Percentiles rank a stretch among this genome's conserved stretches.
These are phyloP conservation scores for Rhinolophus ferrumequinum DNA, from an alignment of 2,113 vertebrate species.

Conservation along the genomic window DNA sequence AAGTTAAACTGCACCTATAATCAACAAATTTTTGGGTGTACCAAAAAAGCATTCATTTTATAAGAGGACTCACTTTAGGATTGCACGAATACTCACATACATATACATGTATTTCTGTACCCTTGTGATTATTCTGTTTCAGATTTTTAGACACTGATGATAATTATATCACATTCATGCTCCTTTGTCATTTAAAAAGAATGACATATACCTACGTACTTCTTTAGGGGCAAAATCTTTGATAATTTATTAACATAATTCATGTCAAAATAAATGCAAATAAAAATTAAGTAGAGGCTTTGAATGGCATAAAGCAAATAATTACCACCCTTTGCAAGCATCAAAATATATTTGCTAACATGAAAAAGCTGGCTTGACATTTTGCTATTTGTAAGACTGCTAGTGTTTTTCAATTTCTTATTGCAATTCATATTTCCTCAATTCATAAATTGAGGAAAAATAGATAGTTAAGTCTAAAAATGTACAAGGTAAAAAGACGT, in stretches of 20 bases:
- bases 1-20: slow-evolving; percentile 5
- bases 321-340: not conserved
- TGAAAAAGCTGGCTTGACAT: not conserved
- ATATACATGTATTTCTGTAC: not conserved
- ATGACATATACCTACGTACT: not conserved
- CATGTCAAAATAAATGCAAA: slow-evolving; percentile 33
- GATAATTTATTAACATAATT: slow-evolving; percentile 13
- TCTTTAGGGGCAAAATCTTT: not conserved
- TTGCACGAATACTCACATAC: not conserved
- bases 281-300: slow-evolving; percentile 10
- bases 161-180: not conserved
- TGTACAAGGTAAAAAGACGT: not conserved
- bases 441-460: slow-evolving; percentile 9
- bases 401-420: slow-evolving; percentile 35
- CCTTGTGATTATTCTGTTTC: not conserved
- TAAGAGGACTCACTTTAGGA: slow-evolving; percentile 19
- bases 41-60: not conserved
- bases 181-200: slow-evolving; percentile 43
- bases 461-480: slow-evolving; percentile 8
- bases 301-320: slow-evolving; percentile 27
- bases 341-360: not conserved
- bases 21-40: not conserved
- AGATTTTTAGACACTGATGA: not conserved
- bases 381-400: slow-evolving; percentile 18
- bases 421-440: slow-evolving; percentile 2